Conservation (phyloP, 2,797 vertebrate genomes). For the Moxostoma hubbsi region DNA sequence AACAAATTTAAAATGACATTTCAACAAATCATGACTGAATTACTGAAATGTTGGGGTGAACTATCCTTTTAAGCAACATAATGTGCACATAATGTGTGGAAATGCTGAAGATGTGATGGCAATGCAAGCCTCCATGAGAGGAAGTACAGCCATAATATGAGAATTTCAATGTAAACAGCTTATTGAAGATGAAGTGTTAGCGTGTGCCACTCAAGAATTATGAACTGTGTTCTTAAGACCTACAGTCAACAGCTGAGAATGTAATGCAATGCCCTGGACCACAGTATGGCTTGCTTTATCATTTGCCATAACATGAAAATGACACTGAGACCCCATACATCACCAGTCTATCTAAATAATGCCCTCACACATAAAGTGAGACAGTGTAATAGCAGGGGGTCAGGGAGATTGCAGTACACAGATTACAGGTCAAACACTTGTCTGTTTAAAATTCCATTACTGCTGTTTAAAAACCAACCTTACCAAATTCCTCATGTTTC, state of each 20-base stretch:
- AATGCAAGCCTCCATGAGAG: not conserved
- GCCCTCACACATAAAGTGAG: constrained; percentile 44
- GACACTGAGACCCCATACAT: constrained; percentile 63
- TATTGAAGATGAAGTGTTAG: constrained; percentile 29
- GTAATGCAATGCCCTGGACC: constrained; percentile 16
- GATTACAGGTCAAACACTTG: not conserved
- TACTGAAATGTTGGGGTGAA: not conserved
- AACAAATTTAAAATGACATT: too few relatives aligned
- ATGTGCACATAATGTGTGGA: too few relatives aligned
- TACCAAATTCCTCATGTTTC: not conserved
- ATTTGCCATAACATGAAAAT: constrained; percentile 34
- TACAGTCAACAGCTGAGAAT: constrained; percentile 50
- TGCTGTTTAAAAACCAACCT: constrained; percentile 19
- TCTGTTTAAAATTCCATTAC: constrained; percentile 11
- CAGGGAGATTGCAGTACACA: constrained; percentile 8
- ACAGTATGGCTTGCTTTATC: constrained; percentile 42
- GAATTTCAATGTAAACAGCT: constrained; percentile 23
- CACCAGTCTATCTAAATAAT: constrained; percentile 52
- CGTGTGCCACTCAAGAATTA: constrained; percentile 27
- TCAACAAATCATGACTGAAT: constrained; percentile 61
- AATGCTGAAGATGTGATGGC: not conserved
- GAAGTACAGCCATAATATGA: not conserved
- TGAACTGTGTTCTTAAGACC: constrained; percentile 32
- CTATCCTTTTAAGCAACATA: not conserved
- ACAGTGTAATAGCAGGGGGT: constrained; percentile 49